A percentile compares a stretch with the other conserved stretches of the same genome.
phyloP scores from a whole-genome alignment of 2,113 vertebrate species.

The Colossoma macropomum region DNA sequence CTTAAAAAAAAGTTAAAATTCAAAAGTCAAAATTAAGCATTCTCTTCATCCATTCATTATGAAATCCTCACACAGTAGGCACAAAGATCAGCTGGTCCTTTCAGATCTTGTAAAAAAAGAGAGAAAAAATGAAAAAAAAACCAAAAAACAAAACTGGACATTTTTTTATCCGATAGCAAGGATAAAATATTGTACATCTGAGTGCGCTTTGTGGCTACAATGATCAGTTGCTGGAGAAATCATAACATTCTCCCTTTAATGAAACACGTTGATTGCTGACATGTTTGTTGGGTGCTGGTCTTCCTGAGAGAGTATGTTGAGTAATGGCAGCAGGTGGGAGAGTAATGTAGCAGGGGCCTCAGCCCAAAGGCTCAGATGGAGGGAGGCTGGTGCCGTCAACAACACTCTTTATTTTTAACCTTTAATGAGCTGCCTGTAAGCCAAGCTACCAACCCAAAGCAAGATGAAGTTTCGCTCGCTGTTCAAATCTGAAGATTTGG shows the following conservation, averaged over 20 bases:
- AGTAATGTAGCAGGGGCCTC: slow-evolving; percentile 31
- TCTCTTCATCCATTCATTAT: no score
- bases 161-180: no score
- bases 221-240: not conserved
- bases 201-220: no score
- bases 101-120: no score
- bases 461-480: slow-evolving; percentile 23
- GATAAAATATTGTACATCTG: no score
- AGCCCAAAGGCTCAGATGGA: slow-evolving; percentile 60
- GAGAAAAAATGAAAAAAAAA: no score
- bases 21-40: no score
- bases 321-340: slow-evolving; percentile 56
- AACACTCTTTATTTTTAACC: slow-evolving; percentile 79
- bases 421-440: slow-evolving; percentile 76
- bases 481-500: not conserved
- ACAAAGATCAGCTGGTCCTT: no score
- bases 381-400: slow-evolving; percentile 63
- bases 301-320: slow-evolving; percentile 45
- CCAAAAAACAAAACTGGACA: no score
- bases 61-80: no score
- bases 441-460: slow-evolving; percentile 57
- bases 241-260: not conserved
- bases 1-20: no score
- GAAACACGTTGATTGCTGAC: not conserved
- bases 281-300: not conserved